A percentile compares a stretch with the other conserved stretches of the same genome.
Conservation (phyloP, 2,888 invertebrate species). For the Flabesymbios commensalis region DNA sequence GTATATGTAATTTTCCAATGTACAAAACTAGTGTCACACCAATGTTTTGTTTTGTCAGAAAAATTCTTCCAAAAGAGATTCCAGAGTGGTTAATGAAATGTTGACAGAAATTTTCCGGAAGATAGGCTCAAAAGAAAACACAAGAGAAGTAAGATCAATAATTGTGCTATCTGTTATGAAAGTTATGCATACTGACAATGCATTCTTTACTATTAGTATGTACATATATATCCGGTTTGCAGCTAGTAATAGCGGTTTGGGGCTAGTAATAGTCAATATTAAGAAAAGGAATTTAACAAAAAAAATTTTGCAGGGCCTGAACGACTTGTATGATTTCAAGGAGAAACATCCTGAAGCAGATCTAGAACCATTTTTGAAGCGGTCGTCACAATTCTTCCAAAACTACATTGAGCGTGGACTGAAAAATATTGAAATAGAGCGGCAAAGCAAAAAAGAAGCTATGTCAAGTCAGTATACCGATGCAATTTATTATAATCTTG, state of each 20-base stretch:
- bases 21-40: no score
- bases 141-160: slow-evolving; percentile 64
- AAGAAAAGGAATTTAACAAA: no score
- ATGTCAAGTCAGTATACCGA: no score
- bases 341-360: slow-evolving; percentile 83
- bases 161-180: no score
- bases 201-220: no score
- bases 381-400: slow-evolving; percentile 83
- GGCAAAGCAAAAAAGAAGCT: slow-evolving; percentile 39
- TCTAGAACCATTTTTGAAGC: slow-evolving; percentile 80
- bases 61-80: slow-evolving; percentile 71
- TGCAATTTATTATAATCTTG: no score
- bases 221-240: no score
- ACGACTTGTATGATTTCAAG: slow-evolving; percentile 78
- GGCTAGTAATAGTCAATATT: no score
- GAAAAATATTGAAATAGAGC: slow-evolving; percentile 67
- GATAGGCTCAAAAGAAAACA: slow-evolving; percentile 86
- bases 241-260: no score
- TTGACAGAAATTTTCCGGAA: slow-evolving; percentile 87
- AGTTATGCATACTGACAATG: no score
- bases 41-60: no score
- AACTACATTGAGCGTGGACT: slow-evolving; percentile 82
- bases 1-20: no score
- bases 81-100: slow-evolving; percentile 81
- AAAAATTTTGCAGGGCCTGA: slow-evolving; percentile 70